Evolutionary conservation across 2,888 invertebrate genomes (phyloP), one percentile per base, ranked within the genome.

Genomic region (Lamellibrachia columna): DNA sequence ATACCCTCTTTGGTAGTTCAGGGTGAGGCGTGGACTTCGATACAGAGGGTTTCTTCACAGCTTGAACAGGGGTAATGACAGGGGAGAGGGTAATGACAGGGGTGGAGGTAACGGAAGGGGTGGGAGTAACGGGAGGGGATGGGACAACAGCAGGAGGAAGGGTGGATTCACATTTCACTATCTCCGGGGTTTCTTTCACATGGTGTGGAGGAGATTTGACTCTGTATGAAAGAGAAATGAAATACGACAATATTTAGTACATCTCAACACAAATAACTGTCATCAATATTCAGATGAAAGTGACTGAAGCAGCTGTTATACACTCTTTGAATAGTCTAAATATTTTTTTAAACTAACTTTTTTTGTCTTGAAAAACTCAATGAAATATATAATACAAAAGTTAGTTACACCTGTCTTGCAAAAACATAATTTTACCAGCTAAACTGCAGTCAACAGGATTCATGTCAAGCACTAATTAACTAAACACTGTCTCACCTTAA

Each of bases 381-480:
- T 15, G 3, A 15, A 60, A 75, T 75, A 22, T 75, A 75, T 22
- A 75, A 22, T 11, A 60, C 15, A 60, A 11, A 60, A 9, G 22
- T 75, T 22, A 75, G n/a, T 75, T 75, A 75, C 40, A 40, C 22
- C 60, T 75, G 15, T 53, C 90, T 52, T 55, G 28, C 60, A 55
- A 55, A 55, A 75, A 3, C 15, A 1, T 22, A 4, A 22, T 75
- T 75, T 75, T 75, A 60, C 22, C 4, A 75, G 75, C 75, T 58
- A 58, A 58, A 58, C 58, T 75, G 91, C 58, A 53, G 9, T 8
- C 8, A 91, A 91, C 52, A 91, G 91, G n/a, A 92, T n/a, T 52
- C 91, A 91, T n/a, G n/a, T 92, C n/a, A 15, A 90, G 52, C 52
- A 9, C 8, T 53, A 22, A 52, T 91, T 53, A 22, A 6, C 3